Base-by-base conservation (phyloP, 2,888 invertebrate genomes). In the Elegia similella region DNA sequence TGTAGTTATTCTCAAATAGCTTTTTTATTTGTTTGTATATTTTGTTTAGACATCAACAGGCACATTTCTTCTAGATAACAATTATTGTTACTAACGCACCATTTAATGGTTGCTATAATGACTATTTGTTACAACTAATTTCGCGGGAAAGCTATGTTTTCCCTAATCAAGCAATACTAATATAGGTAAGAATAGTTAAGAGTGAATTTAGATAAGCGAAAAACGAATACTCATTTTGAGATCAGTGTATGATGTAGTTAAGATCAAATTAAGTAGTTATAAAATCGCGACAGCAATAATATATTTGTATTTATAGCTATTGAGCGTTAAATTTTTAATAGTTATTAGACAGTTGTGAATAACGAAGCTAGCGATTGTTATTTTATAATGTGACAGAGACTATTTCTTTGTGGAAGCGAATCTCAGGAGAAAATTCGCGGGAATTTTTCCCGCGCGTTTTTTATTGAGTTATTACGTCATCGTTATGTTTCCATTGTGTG, bases 251-350 rank as follows among this genome's bases (percentile, higher is more conserved):
- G 83, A 85, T 86, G 83, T 84, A 86, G 74, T 70, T 78, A 79
- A 78, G 75, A 62, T 66, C 68, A 70, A 75, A 68, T 69, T 70
- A 50, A 50, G 50, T 78, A 78, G 78, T 61, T 75, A 76, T 73
- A 80, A 81, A 79, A 83, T 84, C 86, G 88, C 90, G 78, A 88
- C 89, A 91, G 91, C 90, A 91, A 91, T 91, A 91, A 90, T 88
- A 88, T 88, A 89, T 88, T 88, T 91, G 90, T 91, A 90, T 88
- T 85, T 86, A 87, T 82, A 87, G 89, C 89, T 89, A 90, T 86
- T 84, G 89, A 86, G 89, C 87, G 88, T 89, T 88, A 85, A 88
- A 88, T 86, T 86, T 89, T 88, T 85, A 86, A 86, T 87, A 88
- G 86, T 82, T 77, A 75, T 80, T 89, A 88, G 87, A 78, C 78